Evolutionary conservation across 2,113 vertebrate species (phyloP).

Genomic region (Indicator indicator): DNA sequence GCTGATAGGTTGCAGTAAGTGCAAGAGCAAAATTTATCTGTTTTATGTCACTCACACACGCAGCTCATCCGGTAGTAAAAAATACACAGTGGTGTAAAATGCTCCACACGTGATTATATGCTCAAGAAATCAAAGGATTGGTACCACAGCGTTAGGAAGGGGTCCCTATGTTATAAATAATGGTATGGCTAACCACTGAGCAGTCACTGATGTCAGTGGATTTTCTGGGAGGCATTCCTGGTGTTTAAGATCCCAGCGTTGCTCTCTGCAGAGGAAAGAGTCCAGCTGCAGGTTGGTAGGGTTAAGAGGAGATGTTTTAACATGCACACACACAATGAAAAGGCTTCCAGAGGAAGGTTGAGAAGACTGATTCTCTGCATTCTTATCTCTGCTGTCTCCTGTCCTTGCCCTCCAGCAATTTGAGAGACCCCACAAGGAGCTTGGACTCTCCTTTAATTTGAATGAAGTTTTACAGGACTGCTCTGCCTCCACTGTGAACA

Average conservation of each 20-base stretch:
- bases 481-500: too few relatives aligned
- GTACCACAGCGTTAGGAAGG: background rate
- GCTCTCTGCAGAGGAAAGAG: background rate
- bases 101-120: background rate
- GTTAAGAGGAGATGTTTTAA: too few relatives aligned
- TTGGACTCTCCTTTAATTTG: too few relatives aligned
- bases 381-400: too few relatives aligned
- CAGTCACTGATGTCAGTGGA: conserved; percentile 17
- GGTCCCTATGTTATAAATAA: conserved; percentile 35
- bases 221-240: conserved; percentile 3
- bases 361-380: too few relatives aligned
- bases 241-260: background rate
- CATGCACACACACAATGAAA: too few relatives aligned
- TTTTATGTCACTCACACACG: background rate
- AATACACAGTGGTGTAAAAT: conserved; percentile 4
- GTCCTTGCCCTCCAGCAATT: too few relatives aligned
- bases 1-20: conserved; percentile 44
- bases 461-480: too few relatives aligned
- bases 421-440: too few relatives aligned
- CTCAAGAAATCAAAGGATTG: background rate
- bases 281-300: background rate
- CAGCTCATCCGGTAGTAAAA: background rate
- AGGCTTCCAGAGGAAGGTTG: too few relatives aligned
- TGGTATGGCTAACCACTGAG: conserved; percentile 45
- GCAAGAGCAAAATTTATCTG: background rate